These are phyloP conservation scores for Oophaga sylvatica DNA, from an alignment of 2,797 vertebrate genomes.

Conservation along the genomic window DNA sequence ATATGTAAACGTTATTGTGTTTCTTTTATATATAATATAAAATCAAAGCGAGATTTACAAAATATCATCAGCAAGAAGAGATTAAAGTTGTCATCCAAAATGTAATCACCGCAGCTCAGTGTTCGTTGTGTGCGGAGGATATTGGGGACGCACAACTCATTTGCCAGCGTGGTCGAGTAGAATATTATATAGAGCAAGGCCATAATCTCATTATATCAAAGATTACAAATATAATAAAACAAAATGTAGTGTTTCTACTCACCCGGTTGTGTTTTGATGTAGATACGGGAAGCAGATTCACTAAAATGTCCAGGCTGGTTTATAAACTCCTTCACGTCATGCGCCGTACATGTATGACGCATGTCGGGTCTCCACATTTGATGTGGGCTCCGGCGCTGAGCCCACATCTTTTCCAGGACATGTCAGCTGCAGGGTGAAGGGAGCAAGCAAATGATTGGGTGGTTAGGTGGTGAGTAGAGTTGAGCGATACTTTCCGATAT, in stretches of 20 bases:
- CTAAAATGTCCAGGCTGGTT: too few relatives aligned
- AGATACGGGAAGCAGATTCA: not conserved
- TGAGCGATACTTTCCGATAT: too few relatives aligned
- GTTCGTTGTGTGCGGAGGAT: slow-evolving; percentile 68
- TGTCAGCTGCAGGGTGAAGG: too few relatives aligned
- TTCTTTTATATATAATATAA: slow-evolving; percentile 21
- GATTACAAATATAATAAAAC: not conserved
- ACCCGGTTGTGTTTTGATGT: too few relatives aligned
- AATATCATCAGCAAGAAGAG: slow-evolving; percentile 5
- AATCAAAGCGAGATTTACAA: slow-evolving; percentile 5
- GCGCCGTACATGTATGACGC: too few relatives aligned
- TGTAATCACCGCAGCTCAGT: slow-evolving; percentile 68
- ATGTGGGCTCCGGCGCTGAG: too few relatives aligned
- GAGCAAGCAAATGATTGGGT: too few relatives aligned
- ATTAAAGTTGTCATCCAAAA: slow-evolving; percentile 54
- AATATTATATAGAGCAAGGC: not conserved
- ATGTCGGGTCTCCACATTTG: too few relatives aligned
- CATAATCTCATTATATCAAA: not conserved
- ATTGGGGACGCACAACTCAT: slow-evolving; percentile 69
- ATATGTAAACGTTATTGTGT: slow-evolving; percentile 12
- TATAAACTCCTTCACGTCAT: too few relatives aligned
- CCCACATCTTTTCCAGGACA: too few relatives aligned
- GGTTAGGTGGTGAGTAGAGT: too few relatives aligned
- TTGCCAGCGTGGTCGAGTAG: not conserved
- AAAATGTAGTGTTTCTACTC: too few relatives aligned